phyloP scores from a whole-genome alignment of 1,140 invertebrate genomes.

The Panagrolaimus sp. region DNA sequence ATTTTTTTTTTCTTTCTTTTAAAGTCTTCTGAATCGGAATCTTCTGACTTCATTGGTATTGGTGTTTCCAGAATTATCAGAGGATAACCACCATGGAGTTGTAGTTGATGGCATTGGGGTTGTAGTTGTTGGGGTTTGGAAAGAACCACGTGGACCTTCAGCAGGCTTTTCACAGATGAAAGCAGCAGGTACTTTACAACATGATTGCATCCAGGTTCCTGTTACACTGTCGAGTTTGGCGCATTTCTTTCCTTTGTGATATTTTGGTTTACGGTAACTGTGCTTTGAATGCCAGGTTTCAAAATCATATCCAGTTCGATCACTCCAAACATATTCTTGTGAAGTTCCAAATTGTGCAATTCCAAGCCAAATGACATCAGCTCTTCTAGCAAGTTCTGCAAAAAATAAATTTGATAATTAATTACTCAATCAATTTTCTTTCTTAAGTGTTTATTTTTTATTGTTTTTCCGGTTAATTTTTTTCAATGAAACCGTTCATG shows the following conservation, averaged over 20 bases:
- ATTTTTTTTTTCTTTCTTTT: too few relatives aligned
- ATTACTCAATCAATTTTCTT: not conserved
- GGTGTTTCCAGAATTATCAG: not conserved
- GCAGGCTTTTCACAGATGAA: slow-evolving; percentile 43
- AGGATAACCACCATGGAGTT: not conserved
- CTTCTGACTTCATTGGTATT: too few relatives aligned
- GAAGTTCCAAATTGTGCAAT: slow-evolving; percentile 41
- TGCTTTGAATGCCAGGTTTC: slow-evolving; percentile 22
- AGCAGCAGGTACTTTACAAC: slow-evolving; percentile 40
- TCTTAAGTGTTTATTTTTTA: too few relatives aligned
- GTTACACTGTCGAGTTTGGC: slow-evolving; percentile 35
- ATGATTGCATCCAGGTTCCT: slow-evolving; percentile 33
- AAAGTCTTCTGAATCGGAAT: too few relatives aligned
- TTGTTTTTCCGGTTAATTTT: too few relatives aligned
- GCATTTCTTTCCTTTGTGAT: slow-evolving; percentile 36
- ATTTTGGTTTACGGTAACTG: slow-evolving; percentile 24
- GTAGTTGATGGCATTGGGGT: not conserved
- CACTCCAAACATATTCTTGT: slow-evolving; percentile 34
- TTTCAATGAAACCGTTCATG: too few relatives aligned
- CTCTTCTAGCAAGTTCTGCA: slow-evolving; percentile 33
- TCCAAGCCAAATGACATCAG: slow-evolving; percentile 40
- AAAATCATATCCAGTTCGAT: slow-evolving; percentile 35
- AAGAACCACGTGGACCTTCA: not conserved
- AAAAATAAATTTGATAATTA: not conserved
- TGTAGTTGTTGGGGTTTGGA: not conserved